phyloP scores from a whole-genome alignment of 2,888 invertebrate species.

The Netelia fuscicornis region DNA sequence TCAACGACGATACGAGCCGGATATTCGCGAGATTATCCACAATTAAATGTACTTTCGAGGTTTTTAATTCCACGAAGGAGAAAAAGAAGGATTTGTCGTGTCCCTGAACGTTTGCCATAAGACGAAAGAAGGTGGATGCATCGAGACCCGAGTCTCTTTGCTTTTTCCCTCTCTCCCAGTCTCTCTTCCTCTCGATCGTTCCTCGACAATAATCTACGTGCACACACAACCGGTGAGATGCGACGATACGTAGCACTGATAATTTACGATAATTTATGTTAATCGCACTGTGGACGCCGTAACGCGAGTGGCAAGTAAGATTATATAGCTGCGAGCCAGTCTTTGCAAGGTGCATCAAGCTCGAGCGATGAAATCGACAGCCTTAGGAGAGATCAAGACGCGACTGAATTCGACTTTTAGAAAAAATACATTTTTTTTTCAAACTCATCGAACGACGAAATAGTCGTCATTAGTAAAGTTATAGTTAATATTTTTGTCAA shows the following conservation, averaged over 20 bases:
- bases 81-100: slow-evolving; percentile 41
- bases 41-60: slow-evolving; percentile 46
- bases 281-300: slow-evolving; percentile 48
- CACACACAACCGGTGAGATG: slow-evolving; percentile 31
- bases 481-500: too few relatives aligned
- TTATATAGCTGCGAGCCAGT: slow-evolving; percentile 40
- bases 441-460: too few relatives aligned
- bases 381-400: neutral
- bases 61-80: slow-evolving; percentile 2
- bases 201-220: slow-evolving; percentile 46
- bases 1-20: slow-evolving; percentile 6
- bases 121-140: neutral
- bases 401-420: neutral
- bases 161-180: neutral
- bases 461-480: too few relatives aligned
- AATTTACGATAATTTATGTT: slow-evolving; percentile 63
- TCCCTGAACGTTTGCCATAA: slow-evolving; percentile 35
- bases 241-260: slow-evolving; percentile 36
- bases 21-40: slow-evolving; percentile 51
- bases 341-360: slow-evolving; percentile 15
- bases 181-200: slow-evolving; percentile 45
- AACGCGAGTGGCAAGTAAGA: slow-evolving; percentile 33
- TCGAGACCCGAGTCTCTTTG: neutral
- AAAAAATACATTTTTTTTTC: neutral
- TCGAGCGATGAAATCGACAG: slow-evolving; percentile 22